Evolutionary conservation across 2,797 vertebrate genomes (phyloP), one percentile per base, ranked within the genome.

Genomic region (Botia kubotai): DNA sequence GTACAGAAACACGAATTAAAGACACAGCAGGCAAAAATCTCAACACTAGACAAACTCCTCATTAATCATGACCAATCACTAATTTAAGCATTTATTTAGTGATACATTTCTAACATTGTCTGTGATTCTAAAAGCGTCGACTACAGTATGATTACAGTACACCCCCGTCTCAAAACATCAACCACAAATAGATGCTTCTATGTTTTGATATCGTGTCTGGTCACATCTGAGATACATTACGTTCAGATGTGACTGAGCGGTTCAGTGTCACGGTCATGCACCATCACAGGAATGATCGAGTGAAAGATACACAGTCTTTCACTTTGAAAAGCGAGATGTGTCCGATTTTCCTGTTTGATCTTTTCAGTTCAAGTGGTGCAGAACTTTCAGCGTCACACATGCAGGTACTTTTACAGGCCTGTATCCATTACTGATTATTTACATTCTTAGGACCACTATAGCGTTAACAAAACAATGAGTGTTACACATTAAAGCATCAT

Each of bases 381-480:
- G 91, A 93, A 87, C 90, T 81, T 89, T 53, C 85, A 83, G 85
- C 88, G 84, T 90, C 87, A 81, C 86, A 87, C 87, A 91, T 90
- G 90, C 87, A 91, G 92, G 91, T 92, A 90, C 87, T 92, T 84
- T 93, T 92, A 89, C 81, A 84, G 76, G 86, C 86, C 89, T 86
- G 86, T 88, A 90, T 91, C 87, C 89, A 92, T 90, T 91, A 92
- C 82, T 72, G 48, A 83, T 88, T 89, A 91, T 92, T 91, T 91
- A 89, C 87, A 92, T 93, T 90, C 86, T 85, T 52, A 65, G 11
- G 21, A 17, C 52, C 48, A 62, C 55, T 68, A 48, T 39, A 73
- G 53, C 39, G 57, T 58, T 73, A 77, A 50, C 6, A 66, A 79
- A 66, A 63, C 26, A 14, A 14, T 74, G 53, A 62, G 21, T 65